phyloP scores from a whole-genome alignment of 2,113 vertebrate genomes.

The Spilogale gracilis region DNA sequence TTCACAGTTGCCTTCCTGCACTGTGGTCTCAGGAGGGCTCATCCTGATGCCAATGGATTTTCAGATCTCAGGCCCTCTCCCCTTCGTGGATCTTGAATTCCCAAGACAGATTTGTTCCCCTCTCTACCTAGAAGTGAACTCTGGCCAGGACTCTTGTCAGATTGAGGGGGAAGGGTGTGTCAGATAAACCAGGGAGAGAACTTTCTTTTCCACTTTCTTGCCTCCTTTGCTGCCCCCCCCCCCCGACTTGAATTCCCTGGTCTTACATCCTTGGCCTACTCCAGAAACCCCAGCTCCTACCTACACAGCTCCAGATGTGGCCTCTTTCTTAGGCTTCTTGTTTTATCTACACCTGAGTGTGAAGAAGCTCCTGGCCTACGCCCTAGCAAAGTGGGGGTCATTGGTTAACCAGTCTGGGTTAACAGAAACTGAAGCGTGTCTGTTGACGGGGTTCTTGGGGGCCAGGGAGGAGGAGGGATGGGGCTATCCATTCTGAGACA shows the following conservation, averaged over 20 bases:
- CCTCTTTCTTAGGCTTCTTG: conserved; percentile 37
- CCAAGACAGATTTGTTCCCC: background rate
- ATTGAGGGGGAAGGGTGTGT: conserved; percentile 46
- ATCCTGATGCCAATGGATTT: background rate
- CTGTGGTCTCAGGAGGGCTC: background rate
- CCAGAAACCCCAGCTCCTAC: background rate
- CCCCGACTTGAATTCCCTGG: background rate
- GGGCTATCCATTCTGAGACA: background rate
- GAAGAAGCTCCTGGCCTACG: background rate
- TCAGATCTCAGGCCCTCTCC: background rate
- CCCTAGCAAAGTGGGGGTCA: background rate
- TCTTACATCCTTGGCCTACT: background rate
- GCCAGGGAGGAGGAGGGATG: too few relatives aligned
- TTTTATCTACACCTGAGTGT: background rate
- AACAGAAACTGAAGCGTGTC: background rate
- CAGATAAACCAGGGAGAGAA: background rate
- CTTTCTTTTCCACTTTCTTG: conserved; percentile 36
- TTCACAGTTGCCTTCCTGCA: too few relatives aligned
- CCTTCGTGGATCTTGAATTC: conserved; percentile 35
- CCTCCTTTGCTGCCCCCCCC: background rate
- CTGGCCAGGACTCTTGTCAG: conserved; percentile 68
- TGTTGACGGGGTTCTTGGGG: background rate
- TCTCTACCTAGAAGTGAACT: conserved; percentile 68
- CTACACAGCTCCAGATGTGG: background rate
- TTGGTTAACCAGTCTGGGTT: background rate